Evolutionary conservation across 2,888 invertebrate species (phyloP), one percentile per base, ranked within the genome.

Genomic region (Orgyia antiqua): DNA sequence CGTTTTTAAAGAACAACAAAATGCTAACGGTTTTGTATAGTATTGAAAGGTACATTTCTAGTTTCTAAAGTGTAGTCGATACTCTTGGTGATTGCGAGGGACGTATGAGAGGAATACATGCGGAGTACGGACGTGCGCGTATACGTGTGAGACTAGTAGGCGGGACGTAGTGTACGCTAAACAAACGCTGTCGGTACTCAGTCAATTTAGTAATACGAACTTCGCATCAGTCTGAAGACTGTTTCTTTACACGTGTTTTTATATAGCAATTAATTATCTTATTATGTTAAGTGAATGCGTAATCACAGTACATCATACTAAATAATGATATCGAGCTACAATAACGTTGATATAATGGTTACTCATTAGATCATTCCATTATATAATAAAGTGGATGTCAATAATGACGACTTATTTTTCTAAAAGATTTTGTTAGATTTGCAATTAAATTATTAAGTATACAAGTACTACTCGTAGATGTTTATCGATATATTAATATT

Each of bases 351-450:
- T 53, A 58, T 10, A 64, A 73, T 79, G 82, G 80, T 82, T 76
- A 80, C 57, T 68, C 68, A 73, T 74, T 71, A 78, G 70, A 80
- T 84, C 82, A 84, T 86, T 86, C 84, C 86, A 84, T 76, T 79
- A 64, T 70, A 77, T 59, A 61, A 59, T 79, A 75, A 74, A 72
- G 73, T 77, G 71, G 76, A 83, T 77, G 84, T 83, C 84, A 84
- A 84, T n/a, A 82, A 79, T 77, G 72, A 79, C 71, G 77, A 83
- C 75, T 84, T 86, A 84, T 84, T 86, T 86, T 86, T 86, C 79
- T 84, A 86, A 79, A 79, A 74, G 65, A 48, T 63, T 83, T 84
- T 86, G 80, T 86, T 84, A 83, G 72, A 78, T 73, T 77, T 73
- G 79, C 83, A 74, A 76, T 68, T 74, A 62, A 73, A 67, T 65